A percentile compares a stretch with the other conserved stretches of the same genome.
phyloP scores from a whole-genome alignment of 2,888 invertebrate genomes.

The Boloria selene region DNA sequence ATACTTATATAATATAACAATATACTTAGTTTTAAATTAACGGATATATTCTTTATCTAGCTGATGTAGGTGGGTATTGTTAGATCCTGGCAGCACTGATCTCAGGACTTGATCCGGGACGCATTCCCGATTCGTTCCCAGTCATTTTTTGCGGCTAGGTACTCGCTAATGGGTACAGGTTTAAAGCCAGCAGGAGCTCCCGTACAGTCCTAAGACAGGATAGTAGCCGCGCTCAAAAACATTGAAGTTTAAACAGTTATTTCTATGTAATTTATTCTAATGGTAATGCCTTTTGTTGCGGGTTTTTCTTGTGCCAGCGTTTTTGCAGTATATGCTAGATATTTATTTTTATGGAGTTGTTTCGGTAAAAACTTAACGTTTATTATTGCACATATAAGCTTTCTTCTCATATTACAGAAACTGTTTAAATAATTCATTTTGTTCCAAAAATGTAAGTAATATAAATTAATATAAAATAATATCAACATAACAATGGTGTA shows the following conservation, averaged over 20 bases:
- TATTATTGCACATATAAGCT: not conserved
- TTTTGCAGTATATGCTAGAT: conserved; percentile 22
- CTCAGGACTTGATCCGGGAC: conserved; percentile 61
- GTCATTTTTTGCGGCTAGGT: conserved; percentile 78
- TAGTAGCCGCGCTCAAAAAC: conserved; percentile 34
- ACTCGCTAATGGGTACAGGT: conserved; percentile 79
- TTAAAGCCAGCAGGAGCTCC: conserved; percentile 53
- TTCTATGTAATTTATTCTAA: conserved; percentile 39
- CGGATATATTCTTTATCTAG: not conserved
- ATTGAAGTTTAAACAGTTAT: conserved; percentile 40
- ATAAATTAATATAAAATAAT: not conserved
- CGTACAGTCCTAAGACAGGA: conserved; percentile 32
- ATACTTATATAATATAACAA: not conserved
- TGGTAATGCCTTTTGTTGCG: conserved; percentile 35
- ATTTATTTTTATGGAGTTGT: conserved; percentile 18
- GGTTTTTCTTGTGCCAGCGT: conserved; percentile 25
- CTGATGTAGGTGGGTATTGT: conserved; percentile 23
- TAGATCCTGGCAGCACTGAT: conserved; percentile 57
- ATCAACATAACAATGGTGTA: not conserved
- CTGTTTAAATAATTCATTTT: not conserved
- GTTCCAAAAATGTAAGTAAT: not conserved
- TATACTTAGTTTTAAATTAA: not conserved
- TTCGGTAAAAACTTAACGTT: conserved; percentile 11
- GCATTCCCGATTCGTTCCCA: conserved; percentile 82
- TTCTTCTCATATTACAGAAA: conserved; percentile 2